Evolutionary conservation across 2,888 invertebrate genomes (phyloP), one percentile per base, ranked within the genome.

Genomic region (Helicoverpa assulta): DNA sequence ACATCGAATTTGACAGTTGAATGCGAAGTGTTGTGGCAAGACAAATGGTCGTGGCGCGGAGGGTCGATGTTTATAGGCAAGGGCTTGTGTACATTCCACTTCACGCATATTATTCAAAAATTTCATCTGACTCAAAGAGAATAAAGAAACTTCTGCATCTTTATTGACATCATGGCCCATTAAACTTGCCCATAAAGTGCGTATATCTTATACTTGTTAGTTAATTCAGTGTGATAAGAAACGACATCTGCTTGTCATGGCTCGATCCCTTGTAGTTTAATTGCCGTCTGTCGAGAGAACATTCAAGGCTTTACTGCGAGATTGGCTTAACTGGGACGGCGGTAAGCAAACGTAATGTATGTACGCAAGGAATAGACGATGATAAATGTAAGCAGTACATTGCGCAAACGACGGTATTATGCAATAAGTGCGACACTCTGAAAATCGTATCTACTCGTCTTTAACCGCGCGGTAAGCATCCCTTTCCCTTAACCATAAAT

Each of bases 1-100:
- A 88, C 85, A 89, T 88, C 86, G 87, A 87, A 88, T 89, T 89
- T 89, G 90, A 89, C 89, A 90, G 88, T 84, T 87, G 85, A 89
- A 88, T 87, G 85, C 83, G 83, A 82, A 88, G 85, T 83, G 83
- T 84, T 79, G 76, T 82, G 80, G 72, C 71, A 86, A 88, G 86
- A 89, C 85, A 87, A 89, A 90, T 88, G 85, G 80, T 76, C 72
- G 75, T 67, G 67, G 73, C 76, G 54, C 65, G 43, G 50, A 52
- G 69, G 76, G 62, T 68, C 67, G 73, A 68, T 69, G 66, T 59
- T 65, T 68, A 70, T 57, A 68, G 59, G 73, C 80, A 78, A 81
- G 66, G 76, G 60, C 68, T 75, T 65, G 69, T 69, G 72, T 79
- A 81, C 74, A 80, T 68, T 66, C 57, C 57, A 72, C 65, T 62